Evolutionary conservation across 2,113 vertebrate species (phyloP).

Genomic region (Xerus inauris): DNA sequence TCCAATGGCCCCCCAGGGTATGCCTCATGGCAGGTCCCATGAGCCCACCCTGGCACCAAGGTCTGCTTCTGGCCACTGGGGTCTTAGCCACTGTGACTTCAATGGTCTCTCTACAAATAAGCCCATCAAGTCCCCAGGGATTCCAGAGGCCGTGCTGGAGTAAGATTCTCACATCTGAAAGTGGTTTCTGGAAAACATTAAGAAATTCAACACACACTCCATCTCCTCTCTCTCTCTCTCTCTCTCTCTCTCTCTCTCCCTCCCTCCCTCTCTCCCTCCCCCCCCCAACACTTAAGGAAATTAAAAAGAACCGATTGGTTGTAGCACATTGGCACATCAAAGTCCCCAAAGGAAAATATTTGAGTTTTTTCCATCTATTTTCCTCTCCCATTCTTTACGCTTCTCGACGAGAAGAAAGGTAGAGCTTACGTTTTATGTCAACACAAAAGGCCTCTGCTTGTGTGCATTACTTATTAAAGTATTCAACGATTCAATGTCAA

Average conservation of each 20-base stretch:
- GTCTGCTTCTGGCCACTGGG: not conserved
- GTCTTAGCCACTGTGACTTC: not conserved
- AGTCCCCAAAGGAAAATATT: constrained; percentile 79
- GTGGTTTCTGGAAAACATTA: constrained; percentile 45
- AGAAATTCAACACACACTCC: not conserved
- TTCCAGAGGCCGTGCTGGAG: not conserved
- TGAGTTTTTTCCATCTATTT: constrained; percentile 76
- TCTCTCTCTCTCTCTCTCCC: not conserved
- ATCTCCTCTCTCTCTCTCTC: not conserved
- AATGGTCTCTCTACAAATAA: not conserved
- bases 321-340: constrained; percentile 68
- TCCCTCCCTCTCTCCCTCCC: too few species aligned
- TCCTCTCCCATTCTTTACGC: constrained; percentile 63
- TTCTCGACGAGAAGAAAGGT: constrained; percentile 71
- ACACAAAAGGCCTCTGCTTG: constrained; percentile 80
- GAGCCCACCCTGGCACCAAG: not conserved
- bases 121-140: not conserved
- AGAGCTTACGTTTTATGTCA: constrained; percentile 79
- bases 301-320: constrained; percentile 57
- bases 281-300: constrained; percentile 50
- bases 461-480: constrained; percentile 80
- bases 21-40: not conserved
- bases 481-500: constrained; percentile 80
- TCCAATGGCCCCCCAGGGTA: not conserved
- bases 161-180: constrained; percentile 1